Evolutionary conservation across 2,888 invertebrate genomes (phyloP).

Genomic region (Epicampocera succincta): DNA sequence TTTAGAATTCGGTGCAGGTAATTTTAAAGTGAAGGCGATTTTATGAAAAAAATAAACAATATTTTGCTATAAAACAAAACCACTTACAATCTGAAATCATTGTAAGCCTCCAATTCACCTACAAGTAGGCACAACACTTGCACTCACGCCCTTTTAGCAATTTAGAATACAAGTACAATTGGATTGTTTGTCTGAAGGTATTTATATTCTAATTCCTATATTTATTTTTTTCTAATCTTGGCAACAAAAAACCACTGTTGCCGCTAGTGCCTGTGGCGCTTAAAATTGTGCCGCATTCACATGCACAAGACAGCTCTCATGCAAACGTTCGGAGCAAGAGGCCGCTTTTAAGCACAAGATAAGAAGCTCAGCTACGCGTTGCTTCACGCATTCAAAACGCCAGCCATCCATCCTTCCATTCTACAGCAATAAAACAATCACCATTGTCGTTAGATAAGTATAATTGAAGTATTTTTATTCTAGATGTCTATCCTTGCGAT

Average conservation of each 20-base stretch:
- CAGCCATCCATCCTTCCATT: slow-evolving; percentile 8
- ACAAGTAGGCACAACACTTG: slow-evolving; percentile 54
- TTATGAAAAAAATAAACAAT: slow-evolving; percentile 24
- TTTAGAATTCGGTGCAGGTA: slow-evolving; percentile 4
- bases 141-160: neutral
- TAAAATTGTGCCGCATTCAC: slow-evolving; percentile 38
- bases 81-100: slow-evolving; percentile 46
- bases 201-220: slow-evolving; percentile 10
- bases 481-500: slow-evolving; percentile 73
- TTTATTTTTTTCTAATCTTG: slow-evolving; percentile 49
- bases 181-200: slow-evolving; percentile 10
- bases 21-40: slow-evolving; percentile 19
- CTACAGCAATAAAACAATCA: slow-evolving; percentile 50
- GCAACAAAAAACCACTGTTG: slow-evolving; percentile 47
- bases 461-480: slow-evolving; percentile 75
- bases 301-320: slow-evolving; percentile 17
- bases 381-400: slow-evolving; percentile 34
- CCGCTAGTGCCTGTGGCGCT: slow-evolving; percentile 60
- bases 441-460: slow-evolving; percentile 70
- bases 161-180: slow-evolving; percentile 11
- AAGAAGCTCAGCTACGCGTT: slow-evolving; percentile 46
- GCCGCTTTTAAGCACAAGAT: slow-evolving; percentile 56
- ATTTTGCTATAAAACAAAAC: slow-evolving; percentile 5
- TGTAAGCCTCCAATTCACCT: slow-evolving; percentile 58
- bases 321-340: slow-evolving; percentile 33